Conservation (phyloP, 2,888 invertebrate species). For the Beris morrisii region DNA sequence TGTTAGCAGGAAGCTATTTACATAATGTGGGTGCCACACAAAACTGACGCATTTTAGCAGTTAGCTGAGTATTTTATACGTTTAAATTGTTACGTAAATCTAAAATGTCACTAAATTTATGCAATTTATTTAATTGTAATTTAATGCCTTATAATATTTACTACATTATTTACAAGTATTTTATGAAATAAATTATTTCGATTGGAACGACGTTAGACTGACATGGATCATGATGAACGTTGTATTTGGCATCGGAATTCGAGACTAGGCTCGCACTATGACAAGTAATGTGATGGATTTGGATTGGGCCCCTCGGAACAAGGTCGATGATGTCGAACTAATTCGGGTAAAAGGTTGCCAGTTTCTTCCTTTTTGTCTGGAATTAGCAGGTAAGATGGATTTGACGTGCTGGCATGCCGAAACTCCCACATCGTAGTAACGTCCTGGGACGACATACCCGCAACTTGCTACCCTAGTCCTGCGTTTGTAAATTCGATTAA, state of each 20-base stretch:
- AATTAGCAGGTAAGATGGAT: constrained; percentile 18
- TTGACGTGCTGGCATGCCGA: neutral
- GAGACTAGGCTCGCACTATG: neutral
- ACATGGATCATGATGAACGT: neutral
- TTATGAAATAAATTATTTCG: neutral
- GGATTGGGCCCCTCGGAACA: too few relatives aligned
- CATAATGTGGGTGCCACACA: neutral
- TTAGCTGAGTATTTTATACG: constrained; percentile 12
- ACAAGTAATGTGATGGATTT: too few relatives aligned
- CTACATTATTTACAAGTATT: constrained; percentile 21
- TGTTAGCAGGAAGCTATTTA: constrained; percentile 4
- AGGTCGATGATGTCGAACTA: constrained; percentile 15
- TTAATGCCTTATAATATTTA: constrained; percentile 1
- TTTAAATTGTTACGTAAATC: constrained; percentile 5
- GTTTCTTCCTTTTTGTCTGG: constrained; percentile 2
- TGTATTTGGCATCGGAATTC: neutral
- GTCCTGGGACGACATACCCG: neutral
- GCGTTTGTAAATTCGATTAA: constrained; percentile 10
- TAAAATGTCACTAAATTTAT: neutral
- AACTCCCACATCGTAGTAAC: neutral
- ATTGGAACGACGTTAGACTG: neutral
- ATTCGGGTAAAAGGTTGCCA: constrained; percentile 26
- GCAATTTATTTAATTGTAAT: neutral
- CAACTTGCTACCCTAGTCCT: neutral
- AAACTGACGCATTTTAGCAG: neutral